Evolutionary conservation across 2,113 vertebrate genomes (phyloP), one percentile per base, ranked within the genome.

Genomic region (Gallinago media): DNA sequence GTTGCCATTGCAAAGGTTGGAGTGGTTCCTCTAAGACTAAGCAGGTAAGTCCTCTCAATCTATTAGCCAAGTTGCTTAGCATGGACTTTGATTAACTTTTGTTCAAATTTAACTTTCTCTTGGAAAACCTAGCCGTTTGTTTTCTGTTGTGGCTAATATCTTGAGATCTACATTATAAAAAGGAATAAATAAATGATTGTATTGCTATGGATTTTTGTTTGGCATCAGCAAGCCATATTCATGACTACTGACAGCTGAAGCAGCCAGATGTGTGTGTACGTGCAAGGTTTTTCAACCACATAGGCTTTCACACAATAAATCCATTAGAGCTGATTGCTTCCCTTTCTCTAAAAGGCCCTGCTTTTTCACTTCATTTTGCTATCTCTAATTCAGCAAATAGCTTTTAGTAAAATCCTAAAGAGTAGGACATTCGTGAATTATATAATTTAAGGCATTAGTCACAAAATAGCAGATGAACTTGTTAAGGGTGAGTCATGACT

Each of bases 211-310:
- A 61, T 81, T 91, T 93, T 78, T 89, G 31, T 78, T 94, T 92
- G 83, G 80, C 80, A 78, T 84, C 88, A 95, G 76, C 76, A 66
- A 75, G 61, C 76, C 81, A 14, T 79, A 72, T 84, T 85, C 50
- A 62, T 15, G n/a, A 52, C 68, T 91, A 23, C 65, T 47, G 68
- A 15, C 80, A 92, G 86, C 95, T 93, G 68, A 94, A 94, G 70
- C 76, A 95, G 94, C 76, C 96, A 96, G 96, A 93, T 94, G 88
- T 82, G 47, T 54, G 68, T 34, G 38, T 93, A 77, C 15, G 34
- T 91, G 93, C 11, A 0, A 16, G 49, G 56, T 23, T 90, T 88
- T 83, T 71, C 75, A 93, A 56, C 44, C 49, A 66, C 10, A 2
- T 27, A 29, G 66, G 73, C 40, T 89, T 91, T 85, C 66, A 70